Evolutionary conservation across 2,113 vertebrate genomes (phyloP), one percentile per base, ranked within the genome.

Genomic region (Amazona guildingii): DNA sequence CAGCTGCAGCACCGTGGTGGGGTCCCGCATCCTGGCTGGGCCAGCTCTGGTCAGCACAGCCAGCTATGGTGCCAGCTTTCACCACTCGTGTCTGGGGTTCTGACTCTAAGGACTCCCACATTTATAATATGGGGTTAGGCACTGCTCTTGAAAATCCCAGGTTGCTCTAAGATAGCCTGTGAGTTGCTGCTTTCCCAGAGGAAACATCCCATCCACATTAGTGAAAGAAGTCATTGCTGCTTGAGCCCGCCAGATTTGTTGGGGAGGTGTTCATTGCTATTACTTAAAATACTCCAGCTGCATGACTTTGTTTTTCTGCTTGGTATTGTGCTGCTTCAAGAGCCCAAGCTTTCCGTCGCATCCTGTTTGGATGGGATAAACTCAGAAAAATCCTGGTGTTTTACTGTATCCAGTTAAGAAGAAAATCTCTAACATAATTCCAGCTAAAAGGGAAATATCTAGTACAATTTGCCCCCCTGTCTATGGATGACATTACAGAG

Each of bases 151-250:
- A 61, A 79, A 83, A 51, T 20, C 41, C 31, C 41, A 49, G 9
- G 3, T 10, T 83, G n/a, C 23, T 43, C 3, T 75, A 85, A 27
- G 13, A 18, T 11, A 70, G 55, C 6, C 19, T 1, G 2, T 13
- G 29, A 48, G 28, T 6, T n/a, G 24, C 20, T 1, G 1, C n/a
- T 46, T 70, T 76, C 24, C 31, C 11, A n/a, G 31, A 59, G 43
- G 21, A 48, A 80, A 64, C 3, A 28, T 61, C 37, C 27, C 39
- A 8, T 27, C 59, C 0, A 0, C 1, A 0, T n/a, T 57, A 4
- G 37, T 27, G 37, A 49, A 55, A 62, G 16, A 81, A 48, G 25
- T 48, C 14, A 33, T 20, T 49, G 19, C 24, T 49, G 19, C 20
- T 64, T 59, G 28, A 70, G 24, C 6, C 49, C 77, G 43, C 8